Evolutionary conservation across 2,888 invertebrate genomes (phyloP).

Genomic region (Laspeyria flexula): DNA sequence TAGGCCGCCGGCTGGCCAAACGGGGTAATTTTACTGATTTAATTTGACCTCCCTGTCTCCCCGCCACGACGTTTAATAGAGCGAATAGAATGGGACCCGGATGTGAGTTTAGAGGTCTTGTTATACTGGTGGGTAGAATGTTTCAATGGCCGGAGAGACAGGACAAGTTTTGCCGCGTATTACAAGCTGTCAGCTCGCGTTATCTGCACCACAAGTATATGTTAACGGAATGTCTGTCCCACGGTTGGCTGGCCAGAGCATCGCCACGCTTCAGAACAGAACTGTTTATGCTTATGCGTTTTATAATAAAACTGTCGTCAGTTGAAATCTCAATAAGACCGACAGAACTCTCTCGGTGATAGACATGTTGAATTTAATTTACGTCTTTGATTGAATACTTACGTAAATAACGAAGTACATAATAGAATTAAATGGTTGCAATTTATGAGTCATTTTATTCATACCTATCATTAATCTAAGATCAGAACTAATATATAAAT

Average conservation of each 20-base stretch:
- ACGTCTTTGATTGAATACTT: slow-evolving; percentile 15
- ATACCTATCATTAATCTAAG: too few species aligned
- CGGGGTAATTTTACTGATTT: slow-evolving; percentile 69
- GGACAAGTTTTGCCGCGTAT: slow-evolving; percentile 73
- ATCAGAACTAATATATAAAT: too few species aligned
- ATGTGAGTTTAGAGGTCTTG: slow-evolving; percentile 55
- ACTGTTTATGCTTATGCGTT: slow-evolving; percentile 35
- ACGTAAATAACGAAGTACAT: not conserved
- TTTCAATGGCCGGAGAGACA: slow-evolving; percentile 73
- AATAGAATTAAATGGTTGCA: too few species aligned
- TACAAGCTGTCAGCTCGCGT: slow-evolving; percentile 74
- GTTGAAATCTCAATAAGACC: slow-evolving; percentile 34
- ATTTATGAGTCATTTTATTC: too few species aligned
- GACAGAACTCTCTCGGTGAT: slow-evolving; percentile 30
- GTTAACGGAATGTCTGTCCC: slow-evolving; percentile 65
- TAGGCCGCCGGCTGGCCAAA: slow-evolving; percentile 68
- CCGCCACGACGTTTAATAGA: slow-evolving; percentile 28
- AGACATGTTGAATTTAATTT: slow-evolving; percentile 25
- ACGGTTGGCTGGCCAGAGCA: slow-evolving; percentile 57
- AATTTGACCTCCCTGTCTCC: slow-evolving; percentile 62
- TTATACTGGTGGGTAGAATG: slow-evolving; percentile 57
- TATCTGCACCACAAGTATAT: slow-evolving; percentile 72
- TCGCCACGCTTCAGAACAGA: slow-evolving; percentile 30
- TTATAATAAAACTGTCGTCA: slow-evolving; percentile 44
- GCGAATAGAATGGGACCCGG: slow-evolving; percentile 35